Evolutionary conservation across 2,888 invertebrate species (phyloP).

Genomic region (Drosophila mulleri): DNA sequence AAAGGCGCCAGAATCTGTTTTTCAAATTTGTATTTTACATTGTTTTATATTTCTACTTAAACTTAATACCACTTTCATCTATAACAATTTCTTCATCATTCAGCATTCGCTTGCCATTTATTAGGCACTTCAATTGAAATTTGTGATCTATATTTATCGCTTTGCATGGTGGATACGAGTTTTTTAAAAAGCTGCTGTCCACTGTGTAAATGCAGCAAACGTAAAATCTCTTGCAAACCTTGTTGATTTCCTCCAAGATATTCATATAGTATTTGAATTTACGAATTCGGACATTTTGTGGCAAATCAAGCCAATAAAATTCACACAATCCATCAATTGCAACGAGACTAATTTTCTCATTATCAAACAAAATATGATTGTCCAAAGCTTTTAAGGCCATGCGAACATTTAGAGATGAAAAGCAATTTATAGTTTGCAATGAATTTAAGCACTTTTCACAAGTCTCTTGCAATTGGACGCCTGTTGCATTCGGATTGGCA

Average conservation of each 20-base stretch:
- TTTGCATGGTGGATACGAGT: constrained; percentile 5
- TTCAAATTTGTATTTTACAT: not conserved
- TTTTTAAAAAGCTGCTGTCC: constrained; percentile 34
- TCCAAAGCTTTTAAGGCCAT: constrained; percentile 38
- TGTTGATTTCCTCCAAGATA: constrained; percentile 18
- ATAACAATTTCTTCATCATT: constrained; percentile 31
- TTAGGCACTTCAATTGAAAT: constrained; percentile 13
- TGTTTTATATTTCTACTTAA: constrained; percentile 8
- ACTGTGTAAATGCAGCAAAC: constrained; percentile 49
- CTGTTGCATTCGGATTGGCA: constrained; percentile 12
- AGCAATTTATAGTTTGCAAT: constrained; percentile 44
- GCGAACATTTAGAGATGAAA: constrained; percentile 21
- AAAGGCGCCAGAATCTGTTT: not conserved
- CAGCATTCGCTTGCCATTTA: constrained; percentile 21
- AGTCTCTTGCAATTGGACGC: constrained; percentile 16
- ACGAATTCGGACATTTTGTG: constrained; percentile 15
- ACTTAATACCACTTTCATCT: constrained; percentile 24
- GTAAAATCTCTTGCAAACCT: constrained; percentile 36
- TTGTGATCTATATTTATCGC: constrained; percentile 31
- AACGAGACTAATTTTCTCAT: constrained; percentile 30
- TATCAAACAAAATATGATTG: constrained; percentile 30
- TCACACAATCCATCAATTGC: constrained; percentile 48
- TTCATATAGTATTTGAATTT: constrained; percentile 48
- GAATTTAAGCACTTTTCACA: constrained; percentile 34
- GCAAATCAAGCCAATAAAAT: constrained; percentile 50